These are phyloP conservation scores for Cheilosia soror DNA, from an alignment of 2,888 invertebrate genomes.

Conservation along the genomic window DNA sequence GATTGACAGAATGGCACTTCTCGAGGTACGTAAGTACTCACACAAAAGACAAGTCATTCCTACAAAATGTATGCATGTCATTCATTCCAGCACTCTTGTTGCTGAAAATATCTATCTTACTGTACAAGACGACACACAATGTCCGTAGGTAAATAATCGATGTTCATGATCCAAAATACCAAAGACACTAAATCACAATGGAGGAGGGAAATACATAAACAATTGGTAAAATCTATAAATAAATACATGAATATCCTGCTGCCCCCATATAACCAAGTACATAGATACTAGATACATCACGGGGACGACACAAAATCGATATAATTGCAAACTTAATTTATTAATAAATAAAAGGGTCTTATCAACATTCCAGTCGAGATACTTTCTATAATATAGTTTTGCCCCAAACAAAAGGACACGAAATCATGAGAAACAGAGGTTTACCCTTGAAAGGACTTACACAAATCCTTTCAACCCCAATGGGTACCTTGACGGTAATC, in stretches of 20 bases:
- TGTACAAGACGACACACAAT: not conserved
- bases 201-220: slow-evolving; percentile 37
- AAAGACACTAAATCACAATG: slow-evolving; percentile 9
- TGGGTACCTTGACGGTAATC: slow-evolving; percentile 64
- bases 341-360: slow-evolving; percentile 68
- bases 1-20: too few species aligned
- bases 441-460: slow-evolving; percentile 47
- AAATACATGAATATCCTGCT: slow-evolving; percentile 27
- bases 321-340: slow-evolving; percentile 70
- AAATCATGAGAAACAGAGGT: slow-evolving; percentile 1
- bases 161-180: slow-evolving; percentile 11
- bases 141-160: slow-evolving; percentile 59
- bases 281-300: not conserved
- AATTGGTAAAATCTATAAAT: slow-evolving; percentile 15
- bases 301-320: slow-evolving; percentile 48
- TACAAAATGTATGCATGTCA: not conserved
- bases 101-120: slow-evolving; percentile 1
- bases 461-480: slow-evolving; percentile 66
- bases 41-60: slow-evolving; percentile 22
- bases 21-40: too few species aligned
- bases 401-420: slow-evolving; percentile 44
- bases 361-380: slow-evolving; percentile 63
- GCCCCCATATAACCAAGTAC: slow-evolving; percentile 1
- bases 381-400: slow-evolving; percentile 56
- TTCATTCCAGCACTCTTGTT: slow-evolving; percentile 9